These are phyloP conservation scores for Zosterops borbonicus DNA, from an alignment of 2,113 vertebrate species.

Conservation along the genomic window DNA sequence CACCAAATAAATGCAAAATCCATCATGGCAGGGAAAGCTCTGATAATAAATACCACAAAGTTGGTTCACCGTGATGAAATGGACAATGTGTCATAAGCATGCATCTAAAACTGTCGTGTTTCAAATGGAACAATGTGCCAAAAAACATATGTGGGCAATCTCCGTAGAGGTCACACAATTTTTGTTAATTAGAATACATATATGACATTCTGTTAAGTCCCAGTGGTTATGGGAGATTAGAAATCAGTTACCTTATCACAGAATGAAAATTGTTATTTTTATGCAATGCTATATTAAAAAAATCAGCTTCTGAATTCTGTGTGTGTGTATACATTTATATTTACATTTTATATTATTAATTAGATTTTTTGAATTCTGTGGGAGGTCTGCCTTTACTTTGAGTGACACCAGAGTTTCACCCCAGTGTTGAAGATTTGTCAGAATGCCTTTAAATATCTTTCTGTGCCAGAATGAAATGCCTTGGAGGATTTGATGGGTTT, in stretches of 20 bases:
- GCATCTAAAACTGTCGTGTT: neutral
- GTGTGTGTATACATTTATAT: neutral
- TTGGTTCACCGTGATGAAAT: neutral
- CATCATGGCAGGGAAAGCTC: neutral
- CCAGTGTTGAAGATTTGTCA: neutral
- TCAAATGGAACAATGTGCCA: neutral
- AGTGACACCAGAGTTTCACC: neutral
- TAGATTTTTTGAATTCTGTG: neutral
- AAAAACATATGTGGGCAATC: neutral
- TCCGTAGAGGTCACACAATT: neutral
- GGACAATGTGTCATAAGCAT: neutral
- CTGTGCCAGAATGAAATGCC: slow-evolving; percentile 1
- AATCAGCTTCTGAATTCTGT: neutral
- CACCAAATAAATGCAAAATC: neutral
- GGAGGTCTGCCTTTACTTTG: neutral
- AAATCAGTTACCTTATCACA: neutral
- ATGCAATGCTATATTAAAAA: neutral
- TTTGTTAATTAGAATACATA: neutral
- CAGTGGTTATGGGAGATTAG: neutral
- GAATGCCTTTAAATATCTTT: slow-evolving; percentile 7
- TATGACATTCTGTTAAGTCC: neutral
- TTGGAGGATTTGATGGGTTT: slow-evolving; percentile 5
- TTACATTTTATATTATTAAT: neutral
- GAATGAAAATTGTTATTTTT: neutral
- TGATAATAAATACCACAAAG: neutral